Evolutionary conservation across 2,797 vertebrate species (phyloP).

Genomic region (Eulemur mongoz): DNA sequence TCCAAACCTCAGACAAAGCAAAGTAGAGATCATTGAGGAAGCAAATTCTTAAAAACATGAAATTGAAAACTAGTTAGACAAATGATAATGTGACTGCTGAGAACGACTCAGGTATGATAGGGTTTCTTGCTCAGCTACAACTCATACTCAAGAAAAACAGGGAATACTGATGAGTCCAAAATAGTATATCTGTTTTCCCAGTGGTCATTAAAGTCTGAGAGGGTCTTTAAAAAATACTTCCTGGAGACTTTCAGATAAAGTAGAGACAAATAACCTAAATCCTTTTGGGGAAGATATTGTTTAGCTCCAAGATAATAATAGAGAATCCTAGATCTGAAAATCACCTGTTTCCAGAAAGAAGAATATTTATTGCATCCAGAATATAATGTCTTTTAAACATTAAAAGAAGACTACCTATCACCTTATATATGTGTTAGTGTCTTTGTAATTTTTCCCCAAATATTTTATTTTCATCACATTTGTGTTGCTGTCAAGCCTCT

Average conservation of each 20-base stretch:
- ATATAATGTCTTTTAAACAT: background rate
- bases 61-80: background rate
- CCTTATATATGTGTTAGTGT: background rate
- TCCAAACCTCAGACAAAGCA: background rate
- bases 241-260: background rate
- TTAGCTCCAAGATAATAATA: background rate
- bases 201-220: background rate
- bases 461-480: background rate
- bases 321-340: background rate
- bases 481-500: background rate
- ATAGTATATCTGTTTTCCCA: background rate
- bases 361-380: background rate
- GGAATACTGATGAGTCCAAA: background rate
- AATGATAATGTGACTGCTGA: background rate
- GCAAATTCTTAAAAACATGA: background rate
- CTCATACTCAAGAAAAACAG: background rate
- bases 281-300: background rate
- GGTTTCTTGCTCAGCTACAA: background rate
- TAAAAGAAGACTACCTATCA: background rate
- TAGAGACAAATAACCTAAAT: background rate
- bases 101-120: background rate
- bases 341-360: background rate
- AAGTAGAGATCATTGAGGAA: background rate
- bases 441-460: background rate
- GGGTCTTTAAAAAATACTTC: background rate